Base-by-base conservation (phyloP, 2,113 vertebrate species). In the Psammodynastes pulverulentus region DNA sequence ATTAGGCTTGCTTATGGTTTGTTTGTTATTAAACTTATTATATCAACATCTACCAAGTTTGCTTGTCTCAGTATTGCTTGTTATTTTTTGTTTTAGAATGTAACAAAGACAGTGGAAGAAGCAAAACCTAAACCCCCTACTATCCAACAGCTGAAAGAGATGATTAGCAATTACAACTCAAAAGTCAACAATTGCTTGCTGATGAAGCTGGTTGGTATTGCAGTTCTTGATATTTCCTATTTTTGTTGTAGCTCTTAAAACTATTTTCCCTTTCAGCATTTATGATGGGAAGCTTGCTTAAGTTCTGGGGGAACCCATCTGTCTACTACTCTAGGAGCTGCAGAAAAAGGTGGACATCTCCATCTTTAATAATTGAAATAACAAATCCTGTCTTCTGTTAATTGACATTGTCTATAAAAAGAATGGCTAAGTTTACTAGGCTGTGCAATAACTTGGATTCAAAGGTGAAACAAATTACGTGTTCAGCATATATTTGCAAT, bases 121-220 rank as follows among this genome's bases (percentile, higher is more conserved):
- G 96, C 97, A 88, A 95, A 97, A 0, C 96, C 88, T 0, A 92
- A 96, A 86, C 96, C 97, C 0, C 98, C 97, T 3, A 98, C 98
- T 0, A 29, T 97, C 88, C 97, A 99, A 95, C 99, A 99, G 93
- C 97, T 99, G 96, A 97, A 93, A 54, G 95, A 97, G 95, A 98
- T 96, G 96, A 99, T 99, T 3, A 98, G 98, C 0, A 97, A 97
- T 92, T 99, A 99, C 95, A 99, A 99, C 6, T 95, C 97, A 10
- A 97, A 97, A 72, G 98, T 98, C 84, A 98, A 98, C 0, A 98
- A 99, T 95, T 98, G 98, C 96, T 95, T 98, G 62, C 92, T 98
- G 96, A 99, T 99, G 99, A 99, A 98, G 56, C 96, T 99, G 98
- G 99, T 99, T 95, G 86, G 97, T 88, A 0, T 0, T 89, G 34